Percentiles rank a stretch among this genome's conserved stretches.
phyloP scores from a whole-genome alignment of 30 jellyfish, hydroid and myxozoan species.

The Aurelia aurita region DNA sequence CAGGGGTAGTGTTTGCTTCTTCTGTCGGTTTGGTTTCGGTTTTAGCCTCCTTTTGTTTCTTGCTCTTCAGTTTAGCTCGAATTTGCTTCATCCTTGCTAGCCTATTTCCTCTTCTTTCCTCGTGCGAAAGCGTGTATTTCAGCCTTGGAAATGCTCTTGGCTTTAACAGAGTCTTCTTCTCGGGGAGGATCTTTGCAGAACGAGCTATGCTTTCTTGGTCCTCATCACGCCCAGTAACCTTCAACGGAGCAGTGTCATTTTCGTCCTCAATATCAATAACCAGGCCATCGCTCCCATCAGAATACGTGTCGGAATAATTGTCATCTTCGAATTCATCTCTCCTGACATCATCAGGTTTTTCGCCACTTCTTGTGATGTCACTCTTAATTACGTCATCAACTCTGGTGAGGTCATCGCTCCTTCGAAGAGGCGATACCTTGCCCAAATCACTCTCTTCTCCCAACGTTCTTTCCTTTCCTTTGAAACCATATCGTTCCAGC shows the following conservation, averaged over 20 bases:
- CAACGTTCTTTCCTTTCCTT: background rate
- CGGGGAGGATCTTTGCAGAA: background rate
- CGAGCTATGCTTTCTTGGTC: background rate
- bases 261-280: constrained; percentile 50
- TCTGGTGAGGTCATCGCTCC: background rate
- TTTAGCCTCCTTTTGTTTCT: background rate
- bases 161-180: constrained; percentile 6
- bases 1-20: constrained; percentile 2
- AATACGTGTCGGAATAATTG: constrained; percentile 14
- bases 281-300: constrained; percentile 59
- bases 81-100: constrained; percentile 31
- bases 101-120: constrained; percentile 50
- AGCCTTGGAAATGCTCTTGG: constrained; percentile 42
- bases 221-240: background rate
- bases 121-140: constrained; percentile 70
- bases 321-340: constrained; percentile 36
- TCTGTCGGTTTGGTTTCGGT: background rate
- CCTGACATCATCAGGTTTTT: constrained; percentile 3
- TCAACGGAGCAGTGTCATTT: background rate
- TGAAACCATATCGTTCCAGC: background rate
- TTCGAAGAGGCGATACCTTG: background rate
- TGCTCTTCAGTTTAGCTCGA: constrained; percentile 17
- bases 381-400: background rate
- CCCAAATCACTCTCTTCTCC: background rate
- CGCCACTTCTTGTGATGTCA: background rate